Evolutionary conservation across 1,140 invertebrate species (phyloP), one percentile per base, ranked within the genome.

Genomic region (Saccostrea echinata): DNA sequence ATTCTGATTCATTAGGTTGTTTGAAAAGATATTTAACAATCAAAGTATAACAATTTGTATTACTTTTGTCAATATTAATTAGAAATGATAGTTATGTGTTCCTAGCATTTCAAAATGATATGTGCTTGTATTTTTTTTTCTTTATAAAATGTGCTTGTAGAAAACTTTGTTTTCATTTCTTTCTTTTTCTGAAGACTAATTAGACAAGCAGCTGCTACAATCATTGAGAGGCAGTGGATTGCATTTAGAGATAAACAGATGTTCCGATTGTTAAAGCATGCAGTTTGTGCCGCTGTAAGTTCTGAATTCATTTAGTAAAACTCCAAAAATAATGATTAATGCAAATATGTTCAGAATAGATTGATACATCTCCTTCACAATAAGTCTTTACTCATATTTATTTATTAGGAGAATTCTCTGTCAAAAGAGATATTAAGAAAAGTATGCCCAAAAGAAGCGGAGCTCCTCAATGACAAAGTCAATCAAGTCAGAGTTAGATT

Each of bases 271-370:
- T 88, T 95, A 6, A 95, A 95, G 86, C 94, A 95, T 91, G 93
- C 94, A 24, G 89, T 95, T 27, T 94, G 94, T 94, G 94, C 94
- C 51, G 94, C 94, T 55, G 94, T 95, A 92, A 93, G 92, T 94
- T 84, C 55, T 30, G 30, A 27, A 84, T 27, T 57, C 55, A 18
- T 30, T 21, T 33, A 6, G 18, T 27, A 30, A 6, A 9, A 27
- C 33, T 16, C 24, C 4, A 35, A 30, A 76, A 9, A 76, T 35
- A 76, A 30, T 76, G n/a, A 9, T 8, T 27, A 3, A 16, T 13
- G 11, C 11, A 76, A 2, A 76, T n/a, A 24, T 27, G 13, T 24
- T 13, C 12, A 76, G 68, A 24, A 21, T 13, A 24, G 24, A 30
- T 18, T 21, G 13, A 30, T 27, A 30, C 24, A 21, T 76, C 3